These are phyloP conservation scores for Rhopalosiphum padi DNA, from an alignment of 1,140 invertebrate species.

Conservation along the genomic window DNA sequence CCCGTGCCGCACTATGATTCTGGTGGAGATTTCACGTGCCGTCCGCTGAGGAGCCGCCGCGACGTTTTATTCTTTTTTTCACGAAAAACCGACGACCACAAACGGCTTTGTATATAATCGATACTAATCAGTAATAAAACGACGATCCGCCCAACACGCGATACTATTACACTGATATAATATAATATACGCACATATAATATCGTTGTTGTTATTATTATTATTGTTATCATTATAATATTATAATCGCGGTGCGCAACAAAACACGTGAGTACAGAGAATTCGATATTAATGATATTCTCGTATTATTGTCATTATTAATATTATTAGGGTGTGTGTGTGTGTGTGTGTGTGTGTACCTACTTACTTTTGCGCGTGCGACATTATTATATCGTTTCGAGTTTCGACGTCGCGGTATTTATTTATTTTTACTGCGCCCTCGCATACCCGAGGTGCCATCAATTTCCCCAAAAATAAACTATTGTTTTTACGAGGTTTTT, in stretches of 20 bases:
- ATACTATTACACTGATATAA: not conserved
- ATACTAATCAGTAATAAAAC: too few relatives aligned
- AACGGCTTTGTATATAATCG: too few relatives aligned
- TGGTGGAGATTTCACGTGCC: not conserved
- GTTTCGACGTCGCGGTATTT: not conserved
- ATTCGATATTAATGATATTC: not conserved
- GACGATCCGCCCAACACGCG: not conserved
- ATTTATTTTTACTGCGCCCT: not conserved
- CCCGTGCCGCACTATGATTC: not conserved
- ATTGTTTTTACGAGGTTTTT: slow-evolving; percentile 36
- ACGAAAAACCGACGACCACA: too few relatives aligned
- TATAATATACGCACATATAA: not conserved
- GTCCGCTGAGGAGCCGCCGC: not conserved
- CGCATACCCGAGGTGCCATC: not conserved
- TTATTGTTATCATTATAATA: not conserved
- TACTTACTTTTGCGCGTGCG: too few relatives aligned
- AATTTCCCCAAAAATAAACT: not conserved
- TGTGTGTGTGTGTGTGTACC: not conserved
- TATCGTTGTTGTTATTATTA: not conserved
- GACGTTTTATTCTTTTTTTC: too few relatives aligned
- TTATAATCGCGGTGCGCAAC: not conserved
- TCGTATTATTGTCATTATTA: not conserved
- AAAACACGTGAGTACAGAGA: not conserved
- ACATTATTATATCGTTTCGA: not conserved
- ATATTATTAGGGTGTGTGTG: not conserved